Percentiles rank a stretch among this genome's conserved stretches.
Conservation (phyloP, 2,113 vertebrate species). For the Misgurnus mizolepis region DNA sequence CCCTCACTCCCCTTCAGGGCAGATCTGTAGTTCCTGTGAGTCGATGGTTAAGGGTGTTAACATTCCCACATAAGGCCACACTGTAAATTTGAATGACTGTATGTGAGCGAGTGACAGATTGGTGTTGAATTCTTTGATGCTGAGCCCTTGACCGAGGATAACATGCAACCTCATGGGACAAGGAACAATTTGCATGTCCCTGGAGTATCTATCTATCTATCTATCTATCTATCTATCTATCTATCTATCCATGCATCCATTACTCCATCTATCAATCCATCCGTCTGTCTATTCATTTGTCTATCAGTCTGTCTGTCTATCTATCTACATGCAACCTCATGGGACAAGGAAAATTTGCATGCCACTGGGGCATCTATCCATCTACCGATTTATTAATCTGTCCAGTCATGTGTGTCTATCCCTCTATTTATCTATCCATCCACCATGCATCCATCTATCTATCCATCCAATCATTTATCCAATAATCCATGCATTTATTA, state of each 20-base stretch:
- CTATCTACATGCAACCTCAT: too few relatives aligned
- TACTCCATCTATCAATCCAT: too few relatives aligned
- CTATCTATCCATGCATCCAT: neutral
- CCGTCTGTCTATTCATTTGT: too few relatives aligned
- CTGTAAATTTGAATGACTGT: conserved; percentile 25
- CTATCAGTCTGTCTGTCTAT: too few relatives aligned
- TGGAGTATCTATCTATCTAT: neutral
- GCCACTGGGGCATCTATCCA: too few relatives aligned
- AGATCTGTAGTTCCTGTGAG: conserved; percentile 18
- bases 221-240: neutral
- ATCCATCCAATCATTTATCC: too few relatives aligned
- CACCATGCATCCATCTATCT: too few relatives aligned
- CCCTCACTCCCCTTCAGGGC: neutral
- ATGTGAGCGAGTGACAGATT: neutral
- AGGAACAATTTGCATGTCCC: neutral
- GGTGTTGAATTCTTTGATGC: conserved; percentile 34
- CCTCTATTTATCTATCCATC: too few relatives aligned
- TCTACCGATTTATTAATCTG: too few relatives aligned
- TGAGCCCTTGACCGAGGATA: neutral
- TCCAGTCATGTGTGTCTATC: too few relatives aligned
- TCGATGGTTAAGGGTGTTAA: conserved; percentile 3
- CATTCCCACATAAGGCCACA: conserved; percentile 12
- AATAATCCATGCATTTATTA: too few relatives aligned
- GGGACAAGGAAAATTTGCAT: too few relatives aligned
- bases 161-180: neutral